A percentile compares a stretch with the other conserved stretches of the same genome.
These are phyloP conservation scores for Tetramorium alpestre DNA, from an alignment of 1,140 invertebrate species.

Conservation along the genomic window DNA sequence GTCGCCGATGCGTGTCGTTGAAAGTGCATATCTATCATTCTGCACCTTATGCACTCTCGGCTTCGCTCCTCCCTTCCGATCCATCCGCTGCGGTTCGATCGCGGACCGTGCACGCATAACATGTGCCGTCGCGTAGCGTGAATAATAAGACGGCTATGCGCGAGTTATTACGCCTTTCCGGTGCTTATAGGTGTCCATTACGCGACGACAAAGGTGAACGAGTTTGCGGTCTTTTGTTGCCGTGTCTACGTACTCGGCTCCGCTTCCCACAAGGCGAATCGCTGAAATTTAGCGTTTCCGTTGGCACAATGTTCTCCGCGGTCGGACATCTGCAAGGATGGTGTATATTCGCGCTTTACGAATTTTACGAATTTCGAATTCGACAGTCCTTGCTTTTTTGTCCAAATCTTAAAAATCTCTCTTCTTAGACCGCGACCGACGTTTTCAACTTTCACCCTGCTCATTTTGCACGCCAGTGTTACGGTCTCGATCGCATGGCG, in stretches of 20 bases:
- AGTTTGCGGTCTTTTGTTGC: constrained; percentile 74
- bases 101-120: constrained; percentile 68
- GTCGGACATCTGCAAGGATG: constrained; percentile 46
- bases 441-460: background rate
- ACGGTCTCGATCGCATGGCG: background rate
- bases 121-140: constrained; percentile 77
- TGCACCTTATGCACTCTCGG: constrained; percentile 46
- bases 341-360: background rate
- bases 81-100: constrained; percentile 53
- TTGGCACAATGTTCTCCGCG: constrained; percentile 46
- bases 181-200: constrained; percentile 82
- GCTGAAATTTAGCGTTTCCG: constrained; percentile 74
- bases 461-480: background rate
- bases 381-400: background rate
- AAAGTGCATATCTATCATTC: constrained; percentile 32
- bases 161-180: constrained; percentile 83
- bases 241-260: constrained; percentile 58
- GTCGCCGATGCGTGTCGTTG: constrained; percentile 19
- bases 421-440: background rate
- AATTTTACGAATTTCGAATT: background rate
- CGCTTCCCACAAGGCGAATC: constrained; percentile 52
- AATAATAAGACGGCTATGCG: constrained; percentile 78
- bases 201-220: constrained; percentile 62
- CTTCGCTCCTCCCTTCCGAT: constrained; percentile 34
- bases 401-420: background rate